A percentile compares a stretch with the other conserved stretches of the same genome.
Evolutionary conservation across 1,140 invertebrate species (phyloP).

Genomic region (Drosophila saltans): DNA sequence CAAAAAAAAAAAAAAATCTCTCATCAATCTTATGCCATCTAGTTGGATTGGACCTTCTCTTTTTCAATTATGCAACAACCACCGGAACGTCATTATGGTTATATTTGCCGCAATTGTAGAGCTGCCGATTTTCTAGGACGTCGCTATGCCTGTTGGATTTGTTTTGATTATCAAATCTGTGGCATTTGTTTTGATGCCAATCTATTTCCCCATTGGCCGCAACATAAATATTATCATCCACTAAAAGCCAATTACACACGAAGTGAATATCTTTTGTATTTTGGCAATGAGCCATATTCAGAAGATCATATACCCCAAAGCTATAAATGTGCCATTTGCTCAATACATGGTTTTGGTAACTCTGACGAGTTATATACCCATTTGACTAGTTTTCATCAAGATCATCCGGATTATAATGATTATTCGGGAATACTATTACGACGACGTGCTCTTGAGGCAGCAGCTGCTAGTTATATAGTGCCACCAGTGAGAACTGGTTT

Average conservation of each 20-base stretch:
- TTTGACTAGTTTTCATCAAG: constrained; percentile 14
- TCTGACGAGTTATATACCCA: constrained; percentile 20
- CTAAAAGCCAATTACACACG: constrained; percentile 40
- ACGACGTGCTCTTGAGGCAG: constrained; percentile 5
- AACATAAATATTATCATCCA: constrained; percentile 50
- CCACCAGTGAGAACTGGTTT: not conserved
- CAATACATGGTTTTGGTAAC: constrained; percentile 12
- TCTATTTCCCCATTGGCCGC: not conserved
- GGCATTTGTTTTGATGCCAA: constrained; percentile 38
- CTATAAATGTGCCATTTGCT: constrained; percentile 54
- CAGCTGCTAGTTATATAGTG: not conserved
- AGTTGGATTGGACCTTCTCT: not conserved
- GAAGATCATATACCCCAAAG: constrained; percentile 34
- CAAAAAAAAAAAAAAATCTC: not conserved
- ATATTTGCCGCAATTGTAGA: constrained; percentile 32
- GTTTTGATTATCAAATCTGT: constrained; percentile 47
- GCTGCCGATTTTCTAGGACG: constrained; percentile 25
- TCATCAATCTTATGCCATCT: not conserved
- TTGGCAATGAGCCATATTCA: constrained; percentile 25
- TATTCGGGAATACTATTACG: constrained; percentile 30
- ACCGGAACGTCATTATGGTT: constrained; percentile 46
- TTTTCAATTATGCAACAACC: not conserved
- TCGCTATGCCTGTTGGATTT: constrained; percentile 50
- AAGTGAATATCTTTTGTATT: constrained; percentile 39
- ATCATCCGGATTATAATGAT: constrained; percentile 31